Conservation (phyloP, 1,140 invertebrate genomes). For the Eubasilissa regina region DNA sequence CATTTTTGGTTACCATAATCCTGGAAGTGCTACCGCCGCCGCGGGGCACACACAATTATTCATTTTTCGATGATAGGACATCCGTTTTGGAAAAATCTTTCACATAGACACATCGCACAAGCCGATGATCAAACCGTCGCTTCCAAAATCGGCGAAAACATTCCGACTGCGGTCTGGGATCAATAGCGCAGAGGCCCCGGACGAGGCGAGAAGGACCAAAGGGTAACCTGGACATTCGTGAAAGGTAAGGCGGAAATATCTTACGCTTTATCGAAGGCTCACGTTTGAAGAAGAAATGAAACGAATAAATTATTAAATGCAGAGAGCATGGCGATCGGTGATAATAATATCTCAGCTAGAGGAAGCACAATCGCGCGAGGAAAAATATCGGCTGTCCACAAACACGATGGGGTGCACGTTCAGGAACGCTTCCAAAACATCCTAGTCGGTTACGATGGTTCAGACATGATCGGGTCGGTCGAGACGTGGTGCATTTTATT, state of each 20-base stretch:
- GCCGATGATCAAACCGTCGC: neutral
- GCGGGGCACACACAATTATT: neutral
- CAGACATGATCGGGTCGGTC: neutral
- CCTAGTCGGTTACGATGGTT: neutral
- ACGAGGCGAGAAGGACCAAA: too few species aligned
- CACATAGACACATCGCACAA: slow-evolving; percentile 20
- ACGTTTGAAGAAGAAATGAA: too few species aligned
- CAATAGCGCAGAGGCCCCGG: neutral
- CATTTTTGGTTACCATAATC: slow-evolving; percentile 9
- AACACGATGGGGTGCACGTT: too few species aligned
- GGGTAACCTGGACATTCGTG: too few species aligned
- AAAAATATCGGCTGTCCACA: too few species aligned
- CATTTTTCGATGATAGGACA: too few species aligned
- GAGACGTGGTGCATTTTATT: neutral
- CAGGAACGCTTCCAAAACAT: neutral
- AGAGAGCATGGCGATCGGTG: neutral
- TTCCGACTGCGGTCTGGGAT: slow-evolving; percentile 8
- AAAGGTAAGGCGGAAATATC: too few species aligned
- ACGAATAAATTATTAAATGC: neutral
- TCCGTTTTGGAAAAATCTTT: slow-evolving; percentile 2
- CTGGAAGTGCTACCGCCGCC: neutral
- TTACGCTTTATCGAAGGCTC: too few species aligned
- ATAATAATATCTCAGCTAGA: neutral
- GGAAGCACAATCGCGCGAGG: neutral
- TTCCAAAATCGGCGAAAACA: slow-evolving; percentile 8